Percentiles rank a stretch among this genome's conserved stretches.
Conservation (phyloP, 2,888 invertebrate species). For the Tillus elongatus region DNA sequence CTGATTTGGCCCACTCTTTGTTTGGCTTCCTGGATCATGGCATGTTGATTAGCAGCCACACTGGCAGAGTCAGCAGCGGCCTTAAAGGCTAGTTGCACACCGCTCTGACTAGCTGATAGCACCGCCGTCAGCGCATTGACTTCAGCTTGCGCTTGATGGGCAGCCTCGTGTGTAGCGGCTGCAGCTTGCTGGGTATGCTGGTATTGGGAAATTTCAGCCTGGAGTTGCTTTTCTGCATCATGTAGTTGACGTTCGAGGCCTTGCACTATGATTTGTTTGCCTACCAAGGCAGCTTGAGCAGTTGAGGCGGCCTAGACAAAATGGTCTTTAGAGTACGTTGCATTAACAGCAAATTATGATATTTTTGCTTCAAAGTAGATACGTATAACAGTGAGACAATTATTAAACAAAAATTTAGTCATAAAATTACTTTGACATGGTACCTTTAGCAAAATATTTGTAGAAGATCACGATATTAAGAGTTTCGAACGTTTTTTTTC, state of each 20-base stretch:
- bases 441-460: too few relatives aligned
- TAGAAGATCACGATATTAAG: too few relatives aligned
- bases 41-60: conserved; percentile 61
- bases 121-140: conserved; percentile 61
- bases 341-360: too few relatives aligned
- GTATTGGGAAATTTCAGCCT: conserved; percentile 58
- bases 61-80: conserved; percentile 59
- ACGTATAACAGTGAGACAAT: too few relatives aligned
- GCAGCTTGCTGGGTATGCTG: conserved; percentile 61
- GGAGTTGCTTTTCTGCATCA: conserved; percentile 55
- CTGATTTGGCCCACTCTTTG: conserved; percentile 53
- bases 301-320: conserved; percentile 57
- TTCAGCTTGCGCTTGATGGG: conserved; percentile 57
- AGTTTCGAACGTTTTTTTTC: too few relatives aligned
- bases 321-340: too few relatives aligned
- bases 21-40: conserved; percentile 62
- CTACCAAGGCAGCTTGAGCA: conserved; percentile 53
- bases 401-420: too few relatives aligned
- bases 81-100: conserved; percentile 59
- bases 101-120: conserved; percentile 44
- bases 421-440: too few relatives aligned
- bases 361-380: too few relatives aligned
- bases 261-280: conserved; percentile 43
- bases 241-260: conserved; percentile 58
- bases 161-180: conserved; percentile 56